phyloP scores from a whole-genome alignment of 2,797 vertebrate species.

The Bovichtus variegatus region DNA sequence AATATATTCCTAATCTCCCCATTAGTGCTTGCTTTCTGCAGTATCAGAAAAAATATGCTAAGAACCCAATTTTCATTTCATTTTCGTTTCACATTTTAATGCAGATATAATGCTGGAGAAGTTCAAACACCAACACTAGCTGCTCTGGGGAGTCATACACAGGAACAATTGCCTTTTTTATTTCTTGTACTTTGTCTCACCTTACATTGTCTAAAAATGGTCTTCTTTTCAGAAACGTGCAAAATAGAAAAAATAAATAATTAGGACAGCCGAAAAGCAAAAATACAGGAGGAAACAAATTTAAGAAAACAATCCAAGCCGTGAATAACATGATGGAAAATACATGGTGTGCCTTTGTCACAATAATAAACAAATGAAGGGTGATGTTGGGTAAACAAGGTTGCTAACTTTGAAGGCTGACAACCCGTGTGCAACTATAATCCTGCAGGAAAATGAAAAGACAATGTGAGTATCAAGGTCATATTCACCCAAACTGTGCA shows the following conservation, averaged over 20 bases:
- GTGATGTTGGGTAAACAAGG: not conserved
- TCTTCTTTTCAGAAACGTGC: not conserved
- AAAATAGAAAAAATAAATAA: slow-evolving; percentile 1
- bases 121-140: slow-evolving; percentile 23
- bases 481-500: not conserved
- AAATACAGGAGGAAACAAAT: not conserved
- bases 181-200: slow-evolving; percentile 23
- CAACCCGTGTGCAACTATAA: not conserved
- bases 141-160: slow-evolving; percentile 12
- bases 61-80: slow-evolving; percentile 27
- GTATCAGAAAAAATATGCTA: slow-evolving; percentile 5
- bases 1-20: slow-evolving; percentile 41
- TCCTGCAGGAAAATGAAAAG: not conserved
- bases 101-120: slow-evolving; percentile 4
- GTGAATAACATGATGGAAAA: not conserved
- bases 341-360: not conserved
- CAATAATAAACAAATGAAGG: not conserved
- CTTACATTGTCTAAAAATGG: slow-evolving; percentile 7
- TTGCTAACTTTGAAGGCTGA: not conserved
- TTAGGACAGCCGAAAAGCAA: not conserved
- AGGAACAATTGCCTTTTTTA: not conserved
- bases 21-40: slow-evolving; percentile 26
- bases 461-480: slow-evolving; percentile 22
- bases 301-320: not conserved
- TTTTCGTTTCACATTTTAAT: slow-evolving; percentile 31